These are phyloP conservation scores for Oeneis ivallda DNA, from an alignment of 2,888 invertebrate species.

Conservation along the genomic window DNA sequence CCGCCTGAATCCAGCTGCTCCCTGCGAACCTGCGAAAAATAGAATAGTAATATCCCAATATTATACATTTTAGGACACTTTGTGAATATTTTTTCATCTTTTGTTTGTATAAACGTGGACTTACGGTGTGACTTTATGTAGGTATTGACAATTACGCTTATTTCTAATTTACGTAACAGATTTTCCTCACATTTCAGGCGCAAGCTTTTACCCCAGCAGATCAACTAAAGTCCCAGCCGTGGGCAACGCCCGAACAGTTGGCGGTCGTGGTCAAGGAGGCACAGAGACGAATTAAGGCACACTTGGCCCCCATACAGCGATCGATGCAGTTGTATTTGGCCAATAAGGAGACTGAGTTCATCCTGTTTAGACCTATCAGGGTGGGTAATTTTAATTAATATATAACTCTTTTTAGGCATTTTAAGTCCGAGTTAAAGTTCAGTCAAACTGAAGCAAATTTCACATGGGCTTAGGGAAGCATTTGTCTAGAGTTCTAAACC, in stretches of 20 bases:
- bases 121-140: no score
- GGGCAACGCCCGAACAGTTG: conserved; percentile 87
- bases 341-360: conserved; percentile 98
- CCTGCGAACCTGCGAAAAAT: no score
- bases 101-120: no score
- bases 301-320: conserved; percentile 90
- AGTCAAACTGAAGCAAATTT: no score
- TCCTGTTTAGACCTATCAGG: conserved; percentile 96
- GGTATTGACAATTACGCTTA: not conserved
- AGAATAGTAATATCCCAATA: no score
- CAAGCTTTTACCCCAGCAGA: conserved; percentile 59
- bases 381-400: conserved; percentile 65
- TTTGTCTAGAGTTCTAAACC: no score
- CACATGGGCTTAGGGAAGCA: no score
- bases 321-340: conserved; percentile 98
- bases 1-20: no score
- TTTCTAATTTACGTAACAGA: not conserved
- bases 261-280: conserved; percentile 88
- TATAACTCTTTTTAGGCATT: no score
- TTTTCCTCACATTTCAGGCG: conserved; percentile 48
- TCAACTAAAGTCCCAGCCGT: conserved; percentile 60
- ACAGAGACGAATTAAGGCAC: conserved; percentile 89
- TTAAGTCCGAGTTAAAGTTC: no score
- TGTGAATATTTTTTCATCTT: no score
- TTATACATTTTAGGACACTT: no score